A percentile compares a stretch with the other conserved stretches of the same genome.
These are phyloP conservation scores for Podarcis lilfordi DNA, from an alignment of 2,797 vertebrate genomes.

Conservation along the genomic window DNA sequence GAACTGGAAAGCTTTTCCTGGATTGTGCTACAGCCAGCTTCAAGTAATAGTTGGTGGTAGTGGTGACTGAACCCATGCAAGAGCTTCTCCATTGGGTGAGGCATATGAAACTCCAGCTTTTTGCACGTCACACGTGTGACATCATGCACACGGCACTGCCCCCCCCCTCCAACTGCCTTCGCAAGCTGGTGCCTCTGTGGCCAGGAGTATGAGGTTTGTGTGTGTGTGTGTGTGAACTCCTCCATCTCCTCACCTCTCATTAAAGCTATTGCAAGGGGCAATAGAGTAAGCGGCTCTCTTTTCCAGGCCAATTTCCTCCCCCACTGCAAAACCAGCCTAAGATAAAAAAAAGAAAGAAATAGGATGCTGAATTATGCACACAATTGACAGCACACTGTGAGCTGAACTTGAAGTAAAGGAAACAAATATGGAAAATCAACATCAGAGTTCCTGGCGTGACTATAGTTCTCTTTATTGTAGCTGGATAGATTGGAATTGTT, in stretches of 20 bases:
- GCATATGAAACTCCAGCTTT: too few relatives aligned
- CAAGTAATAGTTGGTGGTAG: too few relatives aligned
- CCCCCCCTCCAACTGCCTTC: too few relatives aligned
- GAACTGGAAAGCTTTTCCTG: neutral
- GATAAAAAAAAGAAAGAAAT: too few relatives aligned
- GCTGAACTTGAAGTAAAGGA: neutral
- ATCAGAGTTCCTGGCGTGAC: slow-evolving; percentile 12
- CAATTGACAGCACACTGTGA: neutral
- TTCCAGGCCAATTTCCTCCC: neutral
- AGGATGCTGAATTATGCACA: neutral
- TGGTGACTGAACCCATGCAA: too few relatives aligned
- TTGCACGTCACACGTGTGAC: too few relatives aligned
- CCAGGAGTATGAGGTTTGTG: too few relatives aligned
- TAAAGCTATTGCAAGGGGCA: neutral
- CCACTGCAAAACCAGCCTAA: neutral
- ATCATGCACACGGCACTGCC: too few relatives aligned
- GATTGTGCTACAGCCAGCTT: too few relatives aligned
- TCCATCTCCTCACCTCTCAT: neutral
- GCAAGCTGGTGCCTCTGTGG: too few relatives aligned
- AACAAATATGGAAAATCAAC: slow-evolving; percentile 16
- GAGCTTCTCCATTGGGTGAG: too few relatives aligned
- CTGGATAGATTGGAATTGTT: slow-evolving; percentile 20
- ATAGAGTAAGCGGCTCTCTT: neutral
- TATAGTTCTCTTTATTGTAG: slow-evolving; percentile 11
- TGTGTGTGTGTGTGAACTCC: too few relatives aligned